Percentiles rank a stretch among this genome's conserved stretches.
Conservation (phyloP, 2,888 invertebrate species). For the Idaea straminata region DNA sequence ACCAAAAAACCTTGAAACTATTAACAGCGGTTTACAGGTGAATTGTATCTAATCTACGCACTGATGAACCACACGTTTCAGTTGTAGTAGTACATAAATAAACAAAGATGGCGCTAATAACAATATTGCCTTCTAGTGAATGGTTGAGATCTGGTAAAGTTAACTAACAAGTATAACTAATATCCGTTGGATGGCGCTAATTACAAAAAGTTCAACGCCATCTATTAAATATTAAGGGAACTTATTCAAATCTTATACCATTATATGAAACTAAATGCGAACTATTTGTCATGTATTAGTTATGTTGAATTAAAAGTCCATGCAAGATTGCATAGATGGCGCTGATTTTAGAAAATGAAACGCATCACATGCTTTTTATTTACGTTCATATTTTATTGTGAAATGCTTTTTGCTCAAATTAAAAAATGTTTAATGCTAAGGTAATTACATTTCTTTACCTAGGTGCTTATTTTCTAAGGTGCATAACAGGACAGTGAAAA, state of each 20-base stretch:
- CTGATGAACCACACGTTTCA: not conserved
- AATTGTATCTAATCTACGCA: not conserved
- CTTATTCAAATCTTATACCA: not conserved
- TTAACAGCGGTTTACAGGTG: too few species aligned
- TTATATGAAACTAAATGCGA: not conserved
- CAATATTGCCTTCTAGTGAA: conserved; percentile 5
- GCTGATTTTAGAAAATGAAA: not conserved
- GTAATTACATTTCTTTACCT: too few species aligned
- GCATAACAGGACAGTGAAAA: too few species aligned
- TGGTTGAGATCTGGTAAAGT: not conserved
- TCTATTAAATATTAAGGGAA: conserved; percentile 8
- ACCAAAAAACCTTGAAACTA: not conserved
- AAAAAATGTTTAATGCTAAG: too few species aligned
- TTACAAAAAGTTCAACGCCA: conserved; percentile 7
- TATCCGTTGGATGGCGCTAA: conserved; percentile 7
- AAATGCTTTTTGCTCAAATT: too few species aligned
- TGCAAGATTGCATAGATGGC: conserved; percentile 6
- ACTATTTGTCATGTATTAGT: not conserved
- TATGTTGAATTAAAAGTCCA: not conserved
- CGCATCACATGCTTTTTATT: too few species aligned
- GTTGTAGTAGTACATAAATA: not conserved
- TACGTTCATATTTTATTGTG: too few species aligned
- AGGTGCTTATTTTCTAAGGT: too few species aligned
- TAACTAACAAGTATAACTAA: not conserved
- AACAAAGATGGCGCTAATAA: conserved; percentile 15